phyloP scores from a whole-genome alignment of 2,797 vertebrate species.

The Sandelia bainsii region DNA sequence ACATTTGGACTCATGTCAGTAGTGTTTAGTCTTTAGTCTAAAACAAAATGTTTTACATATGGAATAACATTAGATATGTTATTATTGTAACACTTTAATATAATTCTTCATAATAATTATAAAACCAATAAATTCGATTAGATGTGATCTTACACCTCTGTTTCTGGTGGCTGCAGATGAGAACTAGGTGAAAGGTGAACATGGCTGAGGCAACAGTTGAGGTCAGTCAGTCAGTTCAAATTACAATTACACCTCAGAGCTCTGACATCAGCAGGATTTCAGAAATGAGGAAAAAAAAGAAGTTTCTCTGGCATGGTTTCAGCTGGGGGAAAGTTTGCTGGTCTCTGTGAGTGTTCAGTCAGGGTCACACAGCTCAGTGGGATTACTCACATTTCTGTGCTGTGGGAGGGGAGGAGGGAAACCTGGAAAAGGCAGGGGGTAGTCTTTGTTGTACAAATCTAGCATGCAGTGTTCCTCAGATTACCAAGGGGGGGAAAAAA shows the following conservation, averaged over 20 bases:
- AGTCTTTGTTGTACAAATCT: constrained; percentile 51
- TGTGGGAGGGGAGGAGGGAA: not conserved
- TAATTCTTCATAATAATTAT: not conserved
- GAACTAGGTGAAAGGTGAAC: constrained; percentile 80
- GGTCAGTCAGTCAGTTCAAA: constrained; percentile 48
- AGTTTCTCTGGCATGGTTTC: constrained; percentile 75
- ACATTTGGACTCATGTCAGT: not conserved
- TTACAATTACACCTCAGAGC: constrained; percentile 56
- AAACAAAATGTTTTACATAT: too few species aligned
- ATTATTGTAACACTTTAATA: too few species aligned
- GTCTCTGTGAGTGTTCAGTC: constrained; percentile 59
- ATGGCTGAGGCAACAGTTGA: constrained; percentile 41
- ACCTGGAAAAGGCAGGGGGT: constrained; percentile 2
- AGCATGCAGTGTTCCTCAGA: constrained; percentile 60
- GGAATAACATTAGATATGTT: too few species aligned
- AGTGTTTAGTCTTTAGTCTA: not conserved
- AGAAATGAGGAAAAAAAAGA: constrained; percentile 54
- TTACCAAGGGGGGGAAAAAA: constrained; percentile 70
- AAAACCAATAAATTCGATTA: not conserved
- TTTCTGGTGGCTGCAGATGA: not conserved
- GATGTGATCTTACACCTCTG: not conserved
- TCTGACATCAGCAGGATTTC: constrained; percentile 79
- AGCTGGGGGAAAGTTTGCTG: constrained; percentile 84
- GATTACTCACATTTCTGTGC: constrained; percentile 67
- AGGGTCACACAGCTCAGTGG: constrained; percentile 67